These are phyloP conservation scores for Chrysolina haemoptera DNA, from an alignment of 2,888 invertebrate genomes.

Conservation along the genomic window DNA sequence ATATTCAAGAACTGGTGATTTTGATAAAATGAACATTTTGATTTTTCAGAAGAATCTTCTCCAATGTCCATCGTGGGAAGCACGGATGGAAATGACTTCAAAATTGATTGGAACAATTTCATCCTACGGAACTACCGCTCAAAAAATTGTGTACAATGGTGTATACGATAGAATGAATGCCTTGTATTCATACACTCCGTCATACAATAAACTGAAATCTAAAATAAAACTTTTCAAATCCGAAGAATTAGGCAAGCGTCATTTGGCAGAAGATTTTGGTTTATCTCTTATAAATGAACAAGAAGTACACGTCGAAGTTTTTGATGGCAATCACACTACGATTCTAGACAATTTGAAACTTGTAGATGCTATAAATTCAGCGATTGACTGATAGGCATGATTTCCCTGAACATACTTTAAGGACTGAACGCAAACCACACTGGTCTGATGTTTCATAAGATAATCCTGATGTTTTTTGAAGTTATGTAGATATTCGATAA, in stretches of 20 bases:
- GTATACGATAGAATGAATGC: constrained; percentile 52
- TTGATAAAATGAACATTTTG: neutral
- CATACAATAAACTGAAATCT: constrained; percentile 53
- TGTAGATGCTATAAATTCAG: constrained; percentile 74
- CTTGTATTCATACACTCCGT: constrained; percentile 49
- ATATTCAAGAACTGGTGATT: too few relatives aligned
- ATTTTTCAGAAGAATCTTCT: constrained; percentile 35
- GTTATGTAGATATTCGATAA: too few relatives aligned
- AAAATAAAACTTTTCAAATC: constrained; percentile 54
- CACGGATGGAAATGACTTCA: constrained; percentile 26
- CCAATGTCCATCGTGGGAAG: constrained; percentile 37
- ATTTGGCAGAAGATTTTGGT: constrained; percentile 76
- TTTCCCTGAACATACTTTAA: too few relatives aligned
- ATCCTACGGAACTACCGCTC: constrained; percentile 18
- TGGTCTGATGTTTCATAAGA: too few relatives aligned
- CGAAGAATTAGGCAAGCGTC: constrained; percentile 39
- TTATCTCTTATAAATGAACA: constrained; percentile 74
- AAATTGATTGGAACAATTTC: constrained; percentile 7
- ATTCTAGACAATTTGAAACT: constrained; percentile 79
- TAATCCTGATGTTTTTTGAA: too few relatives aligned
- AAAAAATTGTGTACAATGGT: constrained; percentile 34
- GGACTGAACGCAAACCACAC: too few relatives aligned
- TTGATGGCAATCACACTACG: constrained; percentile 82
- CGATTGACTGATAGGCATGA: too few relatives aligned
- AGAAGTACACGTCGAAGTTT: constrained; percentile 74